These are phyloP conservation scores for Esox masquinongy DNA, from an alignment of 2,797 vertebrate genomes.

Conservation along the genomic window DNA sequence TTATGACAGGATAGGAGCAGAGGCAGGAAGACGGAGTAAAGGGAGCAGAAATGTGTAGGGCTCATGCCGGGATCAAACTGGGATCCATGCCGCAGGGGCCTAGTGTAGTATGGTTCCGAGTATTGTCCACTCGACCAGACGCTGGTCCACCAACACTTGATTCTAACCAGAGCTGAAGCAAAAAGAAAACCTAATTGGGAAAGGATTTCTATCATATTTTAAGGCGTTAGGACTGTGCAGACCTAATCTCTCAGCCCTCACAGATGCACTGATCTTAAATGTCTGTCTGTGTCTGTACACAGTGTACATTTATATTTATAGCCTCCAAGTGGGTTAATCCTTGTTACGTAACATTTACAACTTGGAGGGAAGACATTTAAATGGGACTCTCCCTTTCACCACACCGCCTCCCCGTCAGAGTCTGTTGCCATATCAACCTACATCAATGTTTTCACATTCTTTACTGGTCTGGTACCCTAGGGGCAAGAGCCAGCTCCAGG, in stretches of 20 bases:
- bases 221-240: not conserved
- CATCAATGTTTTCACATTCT: not conserved
- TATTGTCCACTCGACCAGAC: not conserved
- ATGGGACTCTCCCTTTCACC: not conserved
- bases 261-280: slow-evolving; percentile 34
- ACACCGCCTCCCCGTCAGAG: not conserved
- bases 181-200: slow-evolving; percentile 14
- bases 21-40: not conserved
- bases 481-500: not conserved
- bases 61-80: not conserved
- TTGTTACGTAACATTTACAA: slow-evolving; percentile 58
- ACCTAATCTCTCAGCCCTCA: slow-evolving; percentile 20
- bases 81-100: not conserved
- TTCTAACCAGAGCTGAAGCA: not conserved
- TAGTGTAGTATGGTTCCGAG: not conserved
- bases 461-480: not conserved
- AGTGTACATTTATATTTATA: slow-evolving; percentile 54
- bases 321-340: slow-evolving; percentile 58
- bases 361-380: slow-evolving; percentile 21
- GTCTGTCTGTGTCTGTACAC: slow-evolving; percentile 43
- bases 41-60: not conserved
- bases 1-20: not conserved
- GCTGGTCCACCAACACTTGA: not conserved
- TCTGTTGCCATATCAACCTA: slow-evolving; percentile 3
- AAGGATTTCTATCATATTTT: slow-evolving; percentile 3